Conservation (phyloP, 1,140 invertebrate genomes). For the Elymnias hypermnestra region DNA sequence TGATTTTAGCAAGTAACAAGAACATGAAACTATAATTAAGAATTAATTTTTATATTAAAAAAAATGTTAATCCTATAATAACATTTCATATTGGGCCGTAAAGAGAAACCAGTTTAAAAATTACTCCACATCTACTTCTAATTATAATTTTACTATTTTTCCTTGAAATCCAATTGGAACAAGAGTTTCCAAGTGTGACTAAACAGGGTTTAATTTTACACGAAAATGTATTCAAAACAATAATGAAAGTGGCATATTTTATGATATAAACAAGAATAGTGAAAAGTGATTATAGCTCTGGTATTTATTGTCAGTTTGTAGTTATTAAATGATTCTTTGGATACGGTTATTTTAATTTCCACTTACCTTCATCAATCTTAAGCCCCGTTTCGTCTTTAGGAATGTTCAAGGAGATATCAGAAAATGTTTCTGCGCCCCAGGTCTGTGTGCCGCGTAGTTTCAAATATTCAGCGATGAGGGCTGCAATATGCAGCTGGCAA, state of each 20-base stretch:
- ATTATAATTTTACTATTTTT: no score
- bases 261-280: background rate
- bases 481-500: constrained; percentile 93
- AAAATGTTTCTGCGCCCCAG: constrained; percentile 91
- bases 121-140: no score
- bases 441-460: constrained; percentile 83
- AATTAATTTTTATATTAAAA: no score
- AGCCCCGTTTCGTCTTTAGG: constrained; percentile 87
- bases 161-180: no score
- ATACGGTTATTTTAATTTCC: no score
- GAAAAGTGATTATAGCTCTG: background rate
- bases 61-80: no score
- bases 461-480: constrained; percentile 93
- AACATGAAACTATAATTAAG: no score
- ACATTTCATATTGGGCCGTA: no score
- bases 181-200: no score
- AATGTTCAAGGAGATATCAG: constrained; percentile 91
- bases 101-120: no score
- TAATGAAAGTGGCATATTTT: background rate
- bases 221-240: background rate
- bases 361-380: constrained; percentile 85
- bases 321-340: background rate
- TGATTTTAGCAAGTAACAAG: no score
- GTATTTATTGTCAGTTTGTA: background rate
- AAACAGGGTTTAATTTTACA: no score